Evolutionary conservation across 2,888 invertebrate species (phyloP).

Genomic region (Netelia inedita): DNA sequence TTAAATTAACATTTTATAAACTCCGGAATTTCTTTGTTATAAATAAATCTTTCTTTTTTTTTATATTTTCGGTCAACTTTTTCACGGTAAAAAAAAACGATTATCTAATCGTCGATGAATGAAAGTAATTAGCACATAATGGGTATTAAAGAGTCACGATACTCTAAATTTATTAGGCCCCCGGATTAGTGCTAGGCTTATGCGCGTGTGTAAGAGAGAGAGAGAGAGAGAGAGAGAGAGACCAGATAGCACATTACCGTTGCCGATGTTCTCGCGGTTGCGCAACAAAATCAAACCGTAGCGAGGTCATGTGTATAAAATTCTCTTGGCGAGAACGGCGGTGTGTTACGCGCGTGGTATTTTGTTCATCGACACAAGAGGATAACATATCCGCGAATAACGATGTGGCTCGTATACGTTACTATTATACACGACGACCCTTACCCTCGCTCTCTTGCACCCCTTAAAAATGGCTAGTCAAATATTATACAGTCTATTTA

Average conservation of each 20-base stretch:
- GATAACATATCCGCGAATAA: background rate
- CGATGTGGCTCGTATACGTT: no score
- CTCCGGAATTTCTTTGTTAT: no score
- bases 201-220: slow-evolving; percentile 41
- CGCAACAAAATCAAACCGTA: slow-evolving; percentile 65
- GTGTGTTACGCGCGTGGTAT: slow-evolving; percentile 39
- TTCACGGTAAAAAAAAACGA: no score
- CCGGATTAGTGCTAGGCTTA: background rate
- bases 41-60: no score
- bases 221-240: slow-evolving; percentile 3
- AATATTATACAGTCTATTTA: no score
- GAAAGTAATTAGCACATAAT: no score
- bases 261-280: slow-evolving; percentile 56
- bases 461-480: background rate
- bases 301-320: slow-evolving; percentile 59
- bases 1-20: no score
- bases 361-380: slow-evolving; percentile 47
- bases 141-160: no score
- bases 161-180: no score
- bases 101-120: no score
- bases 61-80: no score
- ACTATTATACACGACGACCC: no score
- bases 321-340: slow-evolving; percentile 47
- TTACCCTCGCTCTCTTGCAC: background rate
- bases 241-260: slow-evolving; percentile 34